Percentiles rank a stretch among this genome's conserved stretches.
Evolutionary conservation across 2,113 vertebrate species (phyloP).

Genomic region (Elephantulus edwardii): DNA sequence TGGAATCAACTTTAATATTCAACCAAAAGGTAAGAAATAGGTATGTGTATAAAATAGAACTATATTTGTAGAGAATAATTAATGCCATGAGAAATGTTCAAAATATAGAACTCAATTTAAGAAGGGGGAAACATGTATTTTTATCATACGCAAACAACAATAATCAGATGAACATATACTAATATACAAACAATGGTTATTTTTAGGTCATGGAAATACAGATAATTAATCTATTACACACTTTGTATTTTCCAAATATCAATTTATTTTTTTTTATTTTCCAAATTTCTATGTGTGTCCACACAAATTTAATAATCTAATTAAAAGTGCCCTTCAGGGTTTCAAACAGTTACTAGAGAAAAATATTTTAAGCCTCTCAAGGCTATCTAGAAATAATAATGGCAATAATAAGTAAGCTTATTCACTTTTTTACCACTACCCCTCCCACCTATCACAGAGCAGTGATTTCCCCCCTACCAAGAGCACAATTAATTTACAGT

Average conservation of each 20-base stretch:
- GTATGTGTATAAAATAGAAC: conserved; percentile 30
- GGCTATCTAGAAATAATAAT: conserved; percentile 25
- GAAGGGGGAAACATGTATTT: neutral
- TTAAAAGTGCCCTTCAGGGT: conserved; percentile 8
- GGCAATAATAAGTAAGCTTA: conserved; percentile 17
- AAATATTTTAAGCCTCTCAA: conserved; percentile 17
- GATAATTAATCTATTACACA: conserved; percentile 24
- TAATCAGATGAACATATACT: neutral
- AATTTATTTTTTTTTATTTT: neutral
- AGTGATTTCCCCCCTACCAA: conserved; percentile 16
- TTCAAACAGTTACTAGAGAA: conserved; percentile 16
- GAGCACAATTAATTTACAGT: conserved; percentile 11
- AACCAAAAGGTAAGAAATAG: conserved; percentile 39
- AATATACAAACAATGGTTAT: neutral
- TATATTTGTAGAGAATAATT: conserved; percentile 34
- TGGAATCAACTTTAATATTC: conserved; percentile 11
- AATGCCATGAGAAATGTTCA: conserved; percentile 14
- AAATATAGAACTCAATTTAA: neutral
- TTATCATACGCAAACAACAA: neutral
- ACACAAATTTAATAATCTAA: conserved; percentile 49
- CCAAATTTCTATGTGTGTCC: neutral
- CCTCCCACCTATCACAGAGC: neutral
- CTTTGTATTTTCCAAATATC: conserved; percentile 45
- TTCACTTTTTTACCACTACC: conserved; percentile 31
- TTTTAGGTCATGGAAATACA: neutral